Evolutionary conservation across 2,888 invertebrate genomes (phyloP).

Genomic region (Zhengitettix transpicula): DNA sequence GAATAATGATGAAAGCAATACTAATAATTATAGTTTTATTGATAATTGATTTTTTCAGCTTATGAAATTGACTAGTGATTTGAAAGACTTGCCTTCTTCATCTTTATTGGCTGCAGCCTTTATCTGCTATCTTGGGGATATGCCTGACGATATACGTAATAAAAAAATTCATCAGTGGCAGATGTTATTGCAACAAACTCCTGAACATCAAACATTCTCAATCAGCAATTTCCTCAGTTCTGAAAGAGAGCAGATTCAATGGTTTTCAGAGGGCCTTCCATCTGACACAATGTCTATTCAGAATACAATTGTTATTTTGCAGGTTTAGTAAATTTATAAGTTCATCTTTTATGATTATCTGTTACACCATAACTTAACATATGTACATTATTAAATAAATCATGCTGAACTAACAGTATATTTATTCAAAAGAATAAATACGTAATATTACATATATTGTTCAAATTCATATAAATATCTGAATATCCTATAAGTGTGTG

Average conservation of each 20-base stretch:
- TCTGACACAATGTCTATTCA: conserved; percentile 61
- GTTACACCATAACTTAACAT: too few relatives aligned
- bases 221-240: conserved; percentile 39
- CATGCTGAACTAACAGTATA: too few relatives aligned
- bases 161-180: conserved; percentile 29
- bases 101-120: conserved; percentile 62
- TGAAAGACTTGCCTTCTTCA: conserved; percentile 29
- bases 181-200: conserved; percentile 12
- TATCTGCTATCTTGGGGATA: conserved; percentile 53
- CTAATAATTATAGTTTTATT: too few relatives aligned
- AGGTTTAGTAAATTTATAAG: conserved; percentile 30
- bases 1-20: too few relatives aligned
- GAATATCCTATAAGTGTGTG: too few relatives aligned
- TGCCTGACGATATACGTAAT: conserved; percentile 51
- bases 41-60: neutral
- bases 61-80: neutral
- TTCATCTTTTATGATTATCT: too few relatives aligned
- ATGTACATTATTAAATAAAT: too few relatives aligned
- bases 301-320: conserved; percentile 62
- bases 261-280: conserved; percentile 74
- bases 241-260: conserved; percentile 63
- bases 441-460: too few relatives aligned
- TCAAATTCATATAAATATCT: too few relatives aligned
- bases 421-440: too few relatives aligned
- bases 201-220: conserved; percentile 25